Evolutionary conservation across 2,888 invertebrate genomes (phyloP), one percentile per base, ranked within the genome.

Genomic region (Rhodophaea formosa): DNA sequence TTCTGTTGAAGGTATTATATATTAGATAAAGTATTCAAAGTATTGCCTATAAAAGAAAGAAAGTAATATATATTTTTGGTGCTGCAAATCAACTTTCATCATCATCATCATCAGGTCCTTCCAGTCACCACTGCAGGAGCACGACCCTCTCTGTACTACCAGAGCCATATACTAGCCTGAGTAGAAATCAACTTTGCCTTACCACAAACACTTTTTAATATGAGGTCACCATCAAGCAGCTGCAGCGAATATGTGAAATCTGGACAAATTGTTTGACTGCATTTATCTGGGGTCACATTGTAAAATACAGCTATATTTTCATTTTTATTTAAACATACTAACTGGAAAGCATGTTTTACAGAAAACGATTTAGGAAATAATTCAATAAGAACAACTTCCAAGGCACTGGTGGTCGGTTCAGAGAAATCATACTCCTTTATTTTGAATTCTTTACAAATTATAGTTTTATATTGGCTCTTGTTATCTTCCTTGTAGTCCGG

Each of bases 211-310:
- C 88, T 86, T 47, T 83, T 84, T 62, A 93, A 77, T 54, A 81
- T 68, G 67, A 92, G 75, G 61, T 76, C 67, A 45, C 78, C 71
- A 52, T 88, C 67, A 63, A 77, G 69, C 8, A 93, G 74, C 62
- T 77, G 69, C 58, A 93, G 74, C 58, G 78, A 78, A 67, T 92
- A 94, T 14, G 88, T 74, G 79, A 92, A 93, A 53, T 82, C 70
- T 64, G 93, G 91, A 68, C 92, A 82, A 71, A 92, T 62, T 66
- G 77, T 78, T 64, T 81, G 88, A 62, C 77, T 74, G 10, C 74
- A 68, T 30, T 78, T 69, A 56, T 69, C 66, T 47, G 87, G 77
- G 12, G 84, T 82, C 1, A 92, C 84, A 73, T 93, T 86, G 65
- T 88, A 77, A 75, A 93, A 94, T 55, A 79, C 84, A 42, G 90